Percentiles rank a stretch among this genome's conserved stretches.
Evolutionary conservation across 2,888 invertebrate species (phyloP).

Genomic region (Limulus polyphemus): DNA sequence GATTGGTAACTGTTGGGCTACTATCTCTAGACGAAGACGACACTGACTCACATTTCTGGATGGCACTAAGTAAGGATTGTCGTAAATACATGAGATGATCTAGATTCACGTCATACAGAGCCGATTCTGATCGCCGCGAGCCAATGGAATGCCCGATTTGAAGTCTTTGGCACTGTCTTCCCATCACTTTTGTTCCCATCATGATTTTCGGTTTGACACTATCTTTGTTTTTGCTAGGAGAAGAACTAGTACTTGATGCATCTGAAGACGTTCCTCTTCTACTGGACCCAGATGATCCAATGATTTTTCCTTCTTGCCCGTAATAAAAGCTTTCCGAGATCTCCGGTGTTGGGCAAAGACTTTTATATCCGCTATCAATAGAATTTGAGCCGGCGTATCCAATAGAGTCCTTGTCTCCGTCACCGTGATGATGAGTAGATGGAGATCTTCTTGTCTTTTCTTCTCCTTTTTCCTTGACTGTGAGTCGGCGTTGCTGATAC

Average conservation of each 20-base stretch:
- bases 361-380: slow-evolving; percentile 36
- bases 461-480: too few relatives aligned
- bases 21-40: slow-evolving; percentile 7
- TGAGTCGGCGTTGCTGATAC: slow-evolving; percentile 2
- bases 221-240: slow-evolving; percentile 2
- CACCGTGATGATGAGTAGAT: slow-evolving; percentile 7
- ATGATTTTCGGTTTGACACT: slow-evolving; percentile 27
- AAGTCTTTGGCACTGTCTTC: slow-evolving; percentile 8
- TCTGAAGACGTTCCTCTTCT: slow-evolving; percentile 12
- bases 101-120: slow-evolving; percentile 25
- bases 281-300: slow-evolving; percentile 10
- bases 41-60: slow-evolving; percentile 30
- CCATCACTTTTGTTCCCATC: slow-evolving; percentile 34
- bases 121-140: slow-evolving; percentile 8
- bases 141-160: not conserved
- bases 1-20: not conserved
- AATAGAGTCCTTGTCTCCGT: slow-evolving; percentile 31
- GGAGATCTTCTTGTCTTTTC: not conserved
- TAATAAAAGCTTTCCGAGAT: slow-evolving; percentile 30
- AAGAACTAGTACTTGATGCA: slow-evolving; percentile 9
- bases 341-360: slow-evolving; percentile 35
- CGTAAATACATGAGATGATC: slow-evolving; percentile 32
- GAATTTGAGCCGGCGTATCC: slow-evolving; percentile 36
- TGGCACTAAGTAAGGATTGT: slow-evolving; percentile 31
- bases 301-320: slow-evolving; percentile 25